Base-by-base conservation (phyloP, 2,888 invertebrate species). In the Dichetophora obliterata region DNA sequence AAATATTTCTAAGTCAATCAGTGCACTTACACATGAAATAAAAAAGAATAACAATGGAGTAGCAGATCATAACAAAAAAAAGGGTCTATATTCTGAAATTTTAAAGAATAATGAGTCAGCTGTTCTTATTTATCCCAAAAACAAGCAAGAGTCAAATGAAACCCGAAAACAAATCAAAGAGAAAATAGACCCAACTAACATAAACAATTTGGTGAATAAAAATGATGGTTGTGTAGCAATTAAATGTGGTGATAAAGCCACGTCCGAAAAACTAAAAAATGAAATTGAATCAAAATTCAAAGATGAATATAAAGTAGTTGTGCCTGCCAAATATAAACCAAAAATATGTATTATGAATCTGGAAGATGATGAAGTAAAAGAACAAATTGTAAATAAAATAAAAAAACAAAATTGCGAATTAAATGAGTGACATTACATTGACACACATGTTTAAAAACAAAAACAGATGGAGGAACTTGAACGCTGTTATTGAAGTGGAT, bases 1-100 rank as follows among this genome's bases (percentile, higher is more conserved):
- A 52, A 52, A 52, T 52, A 52, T 52, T 52, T 52, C 52, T n/a
- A 52, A 52, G 52, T 52, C 52, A 52, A 19, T 52, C 52, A 52
- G 8, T 52, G 52, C 52, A 52, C 52, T 52, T 52, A 52, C 52
- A 52, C 3, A 52, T 52, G 4, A 52, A 52, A 52, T 52, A 52
- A 52, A 52, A 52, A 52, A 52, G 52, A 52, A 52, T 19, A 52
- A 6, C 52, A 52, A 52, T 52, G 52, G 52, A 3, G 14, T 52
- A 52, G 52, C 8, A 52, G 52, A 52, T 52, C 52, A 52, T n/a
- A n/a, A n/a, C n/a, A n/a, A 52, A 52, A 52, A 52, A 52, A 52
- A 19, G 14, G 52, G 8, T 52, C 52, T 52, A 52, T 52, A 52
- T 52, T 52, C 52, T 52, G 52, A 5, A 3, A 52, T 52, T 52